Percentiles rank a stretch among this genome's conserved stretches.
Evolutionary conservation across 2,797 vertebrate genomes (phyloP).

Genomic region (Prionace glauca): DNA sequence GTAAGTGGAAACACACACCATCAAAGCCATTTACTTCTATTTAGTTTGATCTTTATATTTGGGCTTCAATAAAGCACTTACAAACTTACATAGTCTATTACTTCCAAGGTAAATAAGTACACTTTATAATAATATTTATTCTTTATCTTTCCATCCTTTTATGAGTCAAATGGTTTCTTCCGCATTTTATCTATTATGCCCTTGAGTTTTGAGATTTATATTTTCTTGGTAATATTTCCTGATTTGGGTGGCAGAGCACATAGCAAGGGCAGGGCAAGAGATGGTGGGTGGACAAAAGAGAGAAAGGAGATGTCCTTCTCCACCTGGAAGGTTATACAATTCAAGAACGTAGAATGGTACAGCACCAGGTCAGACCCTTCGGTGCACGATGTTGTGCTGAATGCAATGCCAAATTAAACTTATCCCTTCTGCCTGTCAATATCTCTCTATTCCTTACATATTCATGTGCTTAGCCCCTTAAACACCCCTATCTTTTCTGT

Average conservation of each 20-base stretch:
- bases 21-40: background rate
- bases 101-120: background rate
- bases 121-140: background rate
- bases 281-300: background rate
- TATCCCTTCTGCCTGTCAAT: no score
- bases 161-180: background rate
- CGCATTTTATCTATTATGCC: background rate
- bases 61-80: background rate
- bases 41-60: background rate
- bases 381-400: no score
- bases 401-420: no score
- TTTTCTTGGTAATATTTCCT: background rate
- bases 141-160: background rate
- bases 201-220: background rate
- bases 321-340: background rate
- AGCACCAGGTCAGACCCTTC: no score
- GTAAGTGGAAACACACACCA: background rate
- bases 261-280: background rate
- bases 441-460: no score
- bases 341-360: no score
- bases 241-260: background rate
- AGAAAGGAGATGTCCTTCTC: background rate
- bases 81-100: background rate
- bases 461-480: no score
- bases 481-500: no score